Evolutionary conservation across 1,140 invertebrate genomes (phyloP).

Genomic region (Psix sp.): DNA sequence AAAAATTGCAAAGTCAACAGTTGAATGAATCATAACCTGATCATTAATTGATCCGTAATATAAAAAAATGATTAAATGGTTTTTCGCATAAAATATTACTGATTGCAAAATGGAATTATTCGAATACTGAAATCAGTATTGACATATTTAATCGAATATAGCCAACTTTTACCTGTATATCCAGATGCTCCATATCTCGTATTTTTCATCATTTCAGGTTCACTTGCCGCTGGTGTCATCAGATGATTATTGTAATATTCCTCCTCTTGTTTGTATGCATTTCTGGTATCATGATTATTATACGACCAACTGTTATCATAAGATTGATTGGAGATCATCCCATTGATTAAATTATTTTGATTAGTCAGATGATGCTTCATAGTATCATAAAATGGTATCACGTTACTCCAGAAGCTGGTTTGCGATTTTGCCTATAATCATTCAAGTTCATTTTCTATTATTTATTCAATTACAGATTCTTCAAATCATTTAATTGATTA

Average conservation of each 20-base stretch:
- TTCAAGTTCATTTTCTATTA: background rate
- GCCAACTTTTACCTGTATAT: slow-evolving; percentile 29
- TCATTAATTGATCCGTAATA: no score
- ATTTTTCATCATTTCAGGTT: slow-evolving; percentile 12
- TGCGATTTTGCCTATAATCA: slow-evolving; percentile 21
- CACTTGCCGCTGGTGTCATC: slow-evolving; percentile 9
- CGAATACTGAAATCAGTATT: no score
- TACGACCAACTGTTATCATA: slow-evolving; percentile 12
- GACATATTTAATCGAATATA: background rate
- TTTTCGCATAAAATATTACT: no score
- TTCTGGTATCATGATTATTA: slow-evolving; percentile 11
- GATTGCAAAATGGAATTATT: no score
- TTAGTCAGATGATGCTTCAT: slow-evolving; percentile 27
- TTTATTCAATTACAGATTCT: background rate
- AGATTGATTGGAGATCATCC: slow-evolving; percentile 10
- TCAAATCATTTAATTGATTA: slow-evolving; percentile 1
- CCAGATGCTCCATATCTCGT: slow-evolving; percentile 16
- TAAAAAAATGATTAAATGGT: no score
- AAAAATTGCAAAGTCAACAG: background rate
- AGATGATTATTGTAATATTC: slow-evolving; percentile 26
- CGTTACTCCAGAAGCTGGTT: slow-evolving; percentile 40
- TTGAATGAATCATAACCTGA: no score
- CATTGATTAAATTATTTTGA: slow-evolving; percentile 20
- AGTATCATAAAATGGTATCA: slow-evolving; percentile 36
- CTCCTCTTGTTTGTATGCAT: slow-evolving; percentile 1